Evolutionary conservation across 2,888 invertebrate species (phyloP), one percentile per base, ranked within the genome.

Genomic region (Zonitis immaculata): DNA sequence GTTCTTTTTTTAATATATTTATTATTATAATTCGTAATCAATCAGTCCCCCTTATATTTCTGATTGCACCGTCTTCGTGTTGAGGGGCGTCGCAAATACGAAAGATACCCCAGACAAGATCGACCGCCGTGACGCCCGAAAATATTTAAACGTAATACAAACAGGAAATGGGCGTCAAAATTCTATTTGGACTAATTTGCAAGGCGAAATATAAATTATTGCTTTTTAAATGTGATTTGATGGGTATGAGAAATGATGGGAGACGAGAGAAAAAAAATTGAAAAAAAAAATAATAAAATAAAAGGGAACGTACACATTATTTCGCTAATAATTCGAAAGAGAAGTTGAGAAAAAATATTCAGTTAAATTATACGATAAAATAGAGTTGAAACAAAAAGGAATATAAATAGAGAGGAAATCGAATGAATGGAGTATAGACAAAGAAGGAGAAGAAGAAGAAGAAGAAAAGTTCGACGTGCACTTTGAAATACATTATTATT

Each of bases 141-240:
- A 64, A 63, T 60, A 56, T 62, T 61, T 59, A 57, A 50, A 50
- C 56, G 58, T 63, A 62, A 65, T 64, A 61, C 62, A 55, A 61
- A 59, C 59, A 63, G 65, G 65, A 65, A 65, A 65, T 65, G 62
- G 65, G 64, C 61, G 64, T 62, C 62, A 54, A 60, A 65, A 65
- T 62, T 60, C 56, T 60, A 63, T 65, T 70, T 70, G 68, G 66
- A 68, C 64, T 66, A 64, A 64, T 64, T 62, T 66, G 56, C 28
- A 44, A 48, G 28, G 56, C 56, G 56, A 56, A 56, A 56, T 56
- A 54, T 51, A 56, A 56, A 56, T 56, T 56, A 56, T 56, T 52
- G 56, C 56, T 52, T 56, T 56, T 56, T 56, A 56, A 56, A 56
- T 56, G 43, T 35, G 49, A 56, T 56, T 56, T 56, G 25, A 44